Evolutionary conservation across 2,113 vertebrate genomes (phyloP).

Genomic region (Gadus macrocephalus): DNA sequence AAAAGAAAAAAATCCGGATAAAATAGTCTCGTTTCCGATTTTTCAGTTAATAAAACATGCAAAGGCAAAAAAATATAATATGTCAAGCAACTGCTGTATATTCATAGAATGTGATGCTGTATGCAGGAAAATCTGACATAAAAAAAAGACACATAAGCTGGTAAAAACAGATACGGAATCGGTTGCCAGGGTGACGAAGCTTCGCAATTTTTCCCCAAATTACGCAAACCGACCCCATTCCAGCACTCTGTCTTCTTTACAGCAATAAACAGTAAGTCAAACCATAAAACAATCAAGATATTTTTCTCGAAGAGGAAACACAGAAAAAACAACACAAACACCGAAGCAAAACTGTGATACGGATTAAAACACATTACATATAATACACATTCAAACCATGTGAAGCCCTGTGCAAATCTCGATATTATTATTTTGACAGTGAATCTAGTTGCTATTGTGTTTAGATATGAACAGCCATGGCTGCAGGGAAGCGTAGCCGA

Average conservation of each 20-base stretch:
- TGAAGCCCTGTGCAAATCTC: constrained; percentile 30
- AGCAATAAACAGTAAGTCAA: constrained; percentile 37
- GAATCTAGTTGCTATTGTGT: background rate
- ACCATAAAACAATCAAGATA: constrained; percentile 15
- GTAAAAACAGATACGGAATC: constrained; percentile 55
- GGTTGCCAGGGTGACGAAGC: constrained; percentile 39
- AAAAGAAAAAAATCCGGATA: constrained; percentile 55
- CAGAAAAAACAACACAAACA: background rate
- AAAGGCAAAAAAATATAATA: constrained; percentile 56
- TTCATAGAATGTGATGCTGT: constrained; percentile 50
- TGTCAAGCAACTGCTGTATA: constrained; percentile 61
- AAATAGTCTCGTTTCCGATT: constrained; percentile 44
- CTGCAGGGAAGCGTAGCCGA: constrained; percentile 15
- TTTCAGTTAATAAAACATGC: constrained; percentile 71
- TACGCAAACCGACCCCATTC: constrained; percentile 45
- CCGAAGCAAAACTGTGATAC: background rate
- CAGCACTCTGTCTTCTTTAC: constrained; percentile 21
- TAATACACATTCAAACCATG: constrained; percentile 29
- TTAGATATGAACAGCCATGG: constrained; percentile 14
- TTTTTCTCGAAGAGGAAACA: background rate
- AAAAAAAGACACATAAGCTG: constrained; percentile 33
- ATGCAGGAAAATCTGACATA: constrained; percentile 44
- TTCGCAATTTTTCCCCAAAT: constrained; percentile 51
- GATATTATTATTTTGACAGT: constrained; percentile 15
- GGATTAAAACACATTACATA: constrained; percentile 4